A percentile compares a stretch with the other conserved stretches of the same genome.
phyloP scores from a whole-genome alignment of 2,797 vertebrate genomes.

The Martes flavigula region DNA sequence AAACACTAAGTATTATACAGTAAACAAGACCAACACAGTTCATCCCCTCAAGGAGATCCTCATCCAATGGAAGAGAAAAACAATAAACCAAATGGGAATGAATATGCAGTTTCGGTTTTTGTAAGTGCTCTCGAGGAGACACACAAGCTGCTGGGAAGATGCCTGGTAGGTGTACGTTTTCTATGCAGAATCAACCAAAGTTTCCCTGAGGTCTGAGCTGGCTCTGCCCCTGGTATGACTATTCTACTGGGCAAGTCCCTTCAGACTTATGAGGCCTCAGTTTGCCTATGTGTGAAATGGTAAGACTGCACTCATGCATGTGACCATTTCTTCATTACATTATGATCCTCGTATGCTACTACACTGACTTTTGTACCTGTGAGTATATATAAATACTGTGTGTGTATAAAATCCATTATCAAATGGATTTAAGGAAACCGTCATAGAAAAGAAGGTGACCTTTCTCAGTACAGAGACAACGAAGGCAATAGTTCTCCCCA shows the following conservation, averaged over 20 bases:
- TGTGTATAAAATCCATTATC: not conserved
- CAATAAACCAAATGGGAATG: not conserved
- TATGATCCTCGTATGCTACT: not conserved
- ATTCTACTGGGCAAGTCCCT: not conserved
- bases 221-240: too few relatives aligned
- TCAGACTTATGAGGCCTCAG: not conserved
- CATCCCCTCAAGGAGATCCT: not conserved
- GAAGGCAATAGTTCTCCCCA: slow-evolving; percentile 80
- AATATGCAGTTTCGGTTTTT: not conserved
- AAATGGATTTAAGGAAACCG: not conserved
- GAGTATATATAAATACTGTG: not conserved
- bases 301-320: not conserved
- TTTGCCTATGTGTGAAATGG: not conserved
- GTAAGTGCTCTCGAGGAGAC: not conserved
- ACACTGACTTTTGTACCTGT: not conserved
- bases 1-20: not conserved
- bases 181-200: not conserved
- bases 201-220: not conserved
- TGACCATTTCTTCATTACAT: not conserved
- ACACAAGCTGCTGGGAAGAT: not conserved
- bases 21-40: not conserved
- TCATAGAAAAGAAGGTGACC: not conserved
- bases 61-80: not conserved
- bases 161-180: not conserved
- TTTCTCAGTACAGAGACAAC: slow-evolving; percentile 19